Base-by-base conservation (phyloP, 2,888 invertebrate genomes). In the Rhamnusium bicolor region DNA sequence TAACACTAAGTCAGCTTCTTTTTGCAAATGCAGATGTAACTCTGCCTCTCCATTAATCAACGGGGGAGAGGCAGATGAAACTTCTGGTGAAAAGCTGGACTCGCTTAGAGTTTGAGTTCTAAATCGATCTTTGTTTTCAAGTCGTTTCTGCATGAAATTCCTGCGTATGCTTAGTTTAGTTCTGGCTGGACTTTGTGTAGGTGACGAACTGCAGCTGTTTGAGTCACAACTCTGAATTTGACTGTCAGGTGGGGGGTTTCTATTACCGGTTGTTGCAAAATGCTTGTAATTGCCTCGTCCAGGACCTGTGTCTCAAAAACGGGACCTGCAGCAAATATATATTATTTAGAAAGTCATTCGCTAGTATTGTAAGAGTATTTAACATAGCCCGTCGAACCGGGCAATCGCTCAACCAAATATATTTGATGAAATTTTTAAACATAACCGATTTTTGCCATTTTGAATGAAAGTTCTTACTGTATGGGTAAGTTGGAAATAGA, bases 61-160 rank as follows among this genome's bases (percentile, higher is more conserved):
- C 3, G 82, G 71, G 10, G 84, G 81, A 12, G 83, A 82, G 6
- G 78, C 77, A 10, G 79, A 77, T 5, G 81, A 77, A 1, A 89
- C 88, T 71, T 91, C 90, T 0, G 91, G 90, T 0, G 91, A 90
- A 1, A 91, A 90, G 51, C 82, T 90, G 2, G 85, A 81, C 88
- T 88, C 91, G 49, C 86, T 91, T 18, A 94, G 87, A 0, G 94
- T 94, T 81, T 93, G 91, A 1, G 95, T 95, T 81, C 92, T 91
- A 85, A 93, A 95, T 63, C 95, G 90, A 60, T 95, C 95, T 5
- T 92, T 92, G 83, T 93, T 93, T 75, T 93, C 92, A 10, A 90
- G 86, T 14, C 92, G 89, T 82, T 90, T 90, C 82, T 91, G 92
- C 84, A 91, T 80, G 72, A 87, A 86, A 75, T 84, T 86, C 29